These are phyloP conservation scores for Pediacus dermestoides DNA, from an alignment of 2,888 invertebrate species.

Conservation along the genomic window DNA sequence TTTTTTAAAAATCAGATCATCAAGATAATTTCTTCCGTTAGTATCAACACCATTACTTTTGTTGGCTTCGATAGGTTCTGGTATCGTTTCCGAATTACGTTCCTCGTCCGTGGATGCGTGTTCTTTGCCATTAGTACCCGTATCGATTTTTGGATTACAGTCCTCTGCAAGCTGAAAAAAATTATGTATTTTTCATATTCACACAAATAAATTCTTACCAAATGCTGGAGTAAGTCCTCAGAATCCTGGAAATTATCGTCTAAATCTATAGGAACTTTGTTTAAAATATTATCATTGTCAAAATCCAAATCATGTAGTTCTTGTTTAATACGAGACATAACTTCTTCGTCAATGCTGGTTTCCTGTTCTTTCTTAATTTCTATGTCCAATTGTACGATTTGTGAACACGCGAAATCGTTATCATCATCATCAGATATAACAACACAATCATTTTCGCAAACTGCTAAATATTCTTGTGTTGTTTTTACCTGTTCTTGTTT, in stretches of 20 bases:
- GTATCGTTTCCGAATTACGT: too few species aligned
- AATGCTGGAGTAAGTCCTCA: slow-evolving; percentile 19
- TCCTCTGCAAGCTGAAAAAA: not conserved
- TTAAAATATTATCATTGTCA: slow-evolving; percentile 37
- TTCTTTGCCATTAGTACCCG: too few species aligned
- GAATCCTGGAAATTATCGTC: slow-evolving; percentile 25
- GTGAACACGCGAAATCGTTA: slow-evolving; percentile 53
- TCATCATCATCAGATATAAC: slow-evolving; percentile 51
- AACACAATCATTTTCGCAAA: slow-evolving; percentile 18
- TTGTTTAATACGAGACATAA: slow-evolving; percentile 20
- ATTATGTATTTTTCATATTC: too few species aligned
- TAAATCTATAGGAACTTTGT: slow-evolving; percentile 23
- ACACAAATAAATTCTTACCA: slow-evolving; percentile 18
- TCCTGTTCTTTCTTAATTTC: slow-evolving; percentile 22
- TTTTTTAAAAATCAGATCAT: slow-evolving; percentile 4
- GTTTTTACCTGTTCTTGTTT: too few species aligned
- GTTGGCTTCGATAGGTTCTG: too few species aligned
- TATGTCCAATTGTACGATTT: slow-evolving; percentile 43
- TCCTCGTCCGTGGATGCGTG: too few species aligned
- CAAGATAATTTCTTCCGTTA: too few species aligned
- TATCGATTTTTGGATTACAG: too few species aligned
- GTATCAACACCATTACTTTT: too few species aligned
- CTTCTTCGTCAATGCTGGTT: slow-evolving; percentile 17
- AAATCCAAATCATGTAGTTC: slow-evolving; percentile 28
- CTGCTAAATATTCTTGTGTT: too few species aligned